Conservation (phyloP, 2,797 vertebrate genomes). For the Sebastes steindachneri region DNA sequence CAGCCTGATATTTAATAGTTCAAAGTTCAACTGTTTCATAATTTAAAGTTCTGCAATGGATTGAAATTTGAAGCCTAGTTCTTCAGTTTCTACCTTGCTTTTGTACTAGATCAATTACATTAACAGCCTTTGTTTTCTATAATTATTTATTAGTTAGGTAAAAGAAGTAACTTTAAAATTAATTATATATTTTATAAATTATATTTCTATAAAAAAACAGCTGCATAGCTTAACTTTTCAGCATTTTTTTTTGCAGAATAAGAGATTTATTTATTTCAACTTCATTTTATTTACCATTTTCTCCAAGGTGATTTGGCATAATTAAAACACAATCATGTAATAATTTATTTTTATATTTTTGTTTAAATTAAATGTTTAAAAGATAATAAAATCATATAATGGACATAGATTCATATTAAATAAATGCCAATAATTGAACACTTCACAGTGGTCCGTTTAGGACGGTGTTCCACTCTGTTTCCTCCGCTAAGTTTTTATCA, state of each 20-base stretch:
- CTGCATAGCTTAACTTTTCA: not conserved
- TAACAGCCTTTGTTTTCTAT: not conserved
- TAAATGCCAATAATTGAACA: not conserved
- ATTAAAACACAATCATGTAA: not conserved
- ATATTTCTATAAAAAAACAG: not conserved
- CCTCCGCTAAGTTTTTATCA: slow-evolving; percentile 12
- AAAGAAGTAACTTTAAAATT: not conserved
- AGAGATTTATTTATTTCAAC: not conserved
- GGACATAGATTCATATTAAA: not conserved
- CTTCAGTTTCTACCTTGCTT: not conserved
- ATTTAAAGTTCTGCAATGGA: not conserved
- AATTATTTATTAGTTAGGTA: not conserved
- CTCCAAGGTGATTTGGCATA: not conserved
- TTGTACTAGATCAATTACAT: not conserved
- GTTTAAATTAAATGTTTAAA: not conserved
- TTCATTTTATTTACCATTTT: not conserved
- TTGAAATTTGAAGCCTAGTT: not conserved
- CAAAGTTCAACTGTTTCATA: not conserved
- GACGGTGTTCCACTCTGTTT: not conserved
- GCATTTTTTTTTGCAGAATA: not conserved
- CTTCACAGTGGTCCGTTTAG: not conserved
- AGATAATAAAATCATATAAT: not conserved
- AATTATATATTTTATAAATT: not conserved
- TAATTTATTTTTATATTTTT: no score
- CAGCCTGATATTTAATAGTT: not conserved